Percentiles rank a stretch among this genome's conserved stretches.
Evolutionary conservation across 2,113 vertebrate genomes (phyloP).

Genomic region (Microcebus griseorufus): DNA sequence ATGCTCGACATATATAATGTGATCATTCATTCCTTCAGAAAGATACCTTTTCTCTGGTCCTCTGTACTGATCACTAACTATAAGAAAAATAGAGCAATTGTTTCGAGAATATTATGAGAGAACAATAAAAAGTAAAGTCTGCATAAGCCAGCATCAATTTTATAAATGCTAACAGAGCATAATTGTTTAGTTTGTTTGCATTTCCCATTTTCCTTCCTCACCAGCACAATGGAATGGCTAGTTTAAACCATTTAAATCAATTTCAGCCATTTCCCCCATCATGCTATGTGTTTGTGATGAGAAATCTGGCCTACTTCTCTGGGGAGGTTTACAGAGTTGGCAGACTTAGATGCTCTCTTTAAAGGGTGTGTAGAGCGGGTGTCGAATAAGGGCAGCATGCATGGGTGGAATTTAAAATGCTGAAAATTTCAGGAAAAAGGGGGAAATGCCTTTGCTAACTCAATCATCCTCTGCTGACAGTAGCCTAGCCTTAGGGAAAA

Average conservation of each 20-base stretch:
- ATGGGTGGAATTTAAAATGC: conserved; percentile 61
- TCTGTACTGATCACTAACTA: background rate
- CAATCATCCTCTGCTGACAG: conserved; percentile 76
- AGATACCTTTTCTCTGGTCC: background rate
- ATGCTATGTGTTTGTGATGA: conserved; percentile 39
- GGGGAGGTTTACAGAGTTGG: conserved; percentile 36
- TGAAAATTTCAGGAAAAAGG: conserved; percentile 53
- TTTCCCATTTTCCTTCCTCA: conserved; percentile 7
- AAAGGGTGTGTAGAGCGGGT: background rate
- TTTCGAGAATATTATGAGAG: background rate
- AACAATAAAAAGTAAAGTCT: conserved; percentile 10
- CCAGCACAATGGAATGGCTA: background rate
- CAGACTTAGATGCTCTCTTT: conserved; percentile 40
- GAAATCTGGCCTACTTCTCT: conserved; percentile 33
- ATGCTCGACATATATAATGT: background rate
- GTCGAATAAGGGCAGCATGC: background rate
- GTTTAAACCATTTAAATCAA: conserved; percentile 43
- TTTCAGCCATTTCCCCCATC: conserved; percentile 17
- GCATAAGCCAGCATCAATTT: background rate
- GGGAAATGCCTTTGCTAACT: conserved; percentile 78
- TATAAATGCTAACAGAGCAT: background rate
- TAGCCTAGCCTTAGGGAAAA: conserved; percentile 66
- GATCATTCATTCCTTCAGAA: background rate
- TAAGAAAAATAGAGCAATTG: background rate
- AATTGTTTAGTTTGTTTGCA: background rate